phyloP scores from a whole-genome alignment of 2,797 vertebrate genomes.

The Mus caroli region DNA sequence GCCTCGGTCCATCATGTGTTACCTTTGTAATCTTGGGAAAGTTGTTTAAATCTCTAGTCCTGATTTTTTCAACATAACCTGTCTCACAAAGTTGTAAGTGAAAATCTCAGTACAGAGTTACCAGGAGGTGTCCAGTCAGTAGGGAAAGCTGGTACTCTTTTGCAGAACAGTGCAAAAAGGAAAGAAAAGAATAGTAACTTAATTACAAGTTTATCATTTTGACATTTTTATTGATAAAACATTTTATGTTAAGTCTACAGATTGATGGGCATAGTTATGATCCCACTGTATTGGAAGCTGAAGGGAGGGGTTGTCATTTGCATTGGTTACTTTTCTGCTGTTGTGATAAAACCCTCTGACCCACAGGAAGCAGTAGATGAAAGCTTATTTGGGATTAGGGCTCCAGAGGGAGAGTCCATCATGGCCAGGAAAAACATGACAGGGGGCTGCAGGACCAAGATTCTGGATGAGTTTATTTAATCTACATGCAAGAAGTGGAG shows the following conservation, averaged over 20 bases:
- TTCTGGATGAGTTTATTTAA: too few relatives aligned
- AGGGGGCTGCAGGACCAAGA: not conserved
- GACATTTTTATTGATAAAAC: not conserved
- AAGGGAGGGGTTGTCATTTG: not conserved
- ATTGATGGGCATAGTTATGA: not conserved
- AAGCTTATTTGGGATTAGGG: not conserved
- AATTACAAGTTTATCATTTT: not conserved
- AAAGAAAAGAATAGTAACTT: not conserved
- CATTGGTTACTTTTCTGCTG: not conserved
- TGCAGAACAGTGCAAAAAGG: not conserved
- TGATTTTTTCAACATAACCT: not conserved
- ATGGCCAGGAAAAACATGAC: not conserved
- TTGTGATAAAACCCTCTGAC: not conserved
- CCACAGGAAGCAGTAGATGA: not conserved
- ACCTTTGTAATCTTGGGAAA: not conserved
- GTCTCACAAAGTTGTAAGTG: not conserved
- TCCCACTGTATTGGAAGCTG: not conserved
- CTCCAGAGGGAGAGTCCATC: not conserved
- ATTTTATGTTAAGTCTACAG: not conserved
- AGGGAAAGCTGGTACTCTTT: not conserved
- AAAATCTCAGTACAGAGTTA: not conserved
- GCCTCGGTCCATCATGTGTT: not conserved
- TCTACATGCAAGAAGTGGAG: not conserved
- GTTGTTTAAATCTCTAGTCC: not conserved
- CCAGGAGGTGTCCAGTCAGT: not conserved